Evolutionary conservation across 2,113 vertebrate genomes (phyloP), one percentile per base, ranked within the genome.

Genomic region (Etia nguti): DNA sequence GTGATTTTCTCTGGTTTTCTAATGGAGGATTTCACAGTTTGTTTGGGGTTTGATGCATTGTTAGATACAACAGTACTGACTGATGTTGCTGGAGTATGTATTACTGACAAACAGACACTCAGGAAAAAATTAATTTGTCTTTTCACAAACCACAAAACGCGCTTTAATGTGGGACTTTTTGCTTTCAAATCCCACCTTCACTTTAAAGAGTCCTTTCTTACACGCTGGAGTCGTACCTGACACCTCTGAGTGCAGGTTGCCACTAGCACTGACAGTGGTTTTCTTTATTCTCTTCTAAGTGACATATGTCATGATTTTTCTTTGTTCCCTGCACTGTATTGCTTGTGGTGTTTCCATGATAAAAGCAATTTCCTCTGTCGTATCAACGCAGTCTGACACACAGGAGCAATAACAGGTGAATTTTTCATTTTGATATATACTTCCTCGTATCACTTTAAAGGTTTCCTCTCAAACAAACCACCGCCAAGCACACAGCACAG

Each of bases 341-440:
- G 84, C 90, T 89, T 10, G 46, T 70, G 70, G 65, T 84, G 68
- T 79, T 90, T 80, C 8, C 2, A 16, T 20, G 83, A 86, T 87
- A 86, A 88, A 90, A 89, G 81, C 75, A 81, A 85, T 87, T 91
- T 83, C 83, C 65, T 84, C 62, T 18, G 65, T 55, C 29, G 22
- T 68, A 86, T 91, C 75, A 84, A 65, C 41, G 34, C 79, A 48
- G 80, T 68, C 85, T 86, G 87, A 88, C 79, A 75, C 12, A 80
- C 26, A 84, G 41, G 54, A 80, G 24, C 20, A 65, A 90, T 77
- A 86, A 77, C 26, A 48, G 79, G 65, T 41, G 83, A n/a, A 46
- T 60, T 77, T 82, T 82, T 84, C 62, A 79, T 84, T 52, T 73
- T 41, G 75, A 52, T 59, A 7, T 24, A 48, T 16, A 77, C 75